Conservation (phyloP, 2,888 invertebrate genomes). For the Mylabris sibirica region DNA sequence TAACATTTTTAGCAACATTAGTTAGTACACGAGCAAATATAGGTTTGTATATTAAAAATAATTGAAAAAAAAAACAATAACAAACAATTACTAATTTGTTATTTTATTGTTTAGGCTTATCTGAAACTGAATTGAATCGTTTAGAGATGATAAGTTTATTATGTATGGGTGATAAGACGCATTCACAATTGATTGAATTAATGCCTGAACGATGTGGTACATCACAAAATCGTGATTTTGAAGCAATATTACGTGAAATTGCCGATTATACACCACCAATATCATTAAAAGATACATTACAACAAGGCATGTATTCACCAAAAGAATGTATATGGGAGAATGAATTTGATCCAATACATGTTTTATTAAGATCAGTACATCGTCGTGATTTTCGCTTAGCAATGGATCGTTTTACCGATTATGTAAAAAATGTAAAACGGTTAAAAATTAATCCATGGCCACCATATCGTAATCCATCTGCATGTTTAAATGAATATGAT, state of each 20-base stretch:
- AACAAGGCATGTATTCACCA: constrained; percentile 88
- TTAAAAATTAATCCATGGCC: constrained; percentile 71
- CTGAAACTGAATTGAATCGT: constrained; percentile 70
- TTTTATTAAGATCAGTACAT: constrained; percentile 88
- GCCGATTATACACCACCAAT: constrained; percentile 73
- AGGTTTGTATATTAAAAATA: constrained; percentile 62
- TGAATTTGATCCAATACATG: constrained; percentile 93
- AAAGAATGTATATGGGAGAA: constrained; percentile 80
- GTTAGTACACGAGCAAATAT: constrained; percentile 88
- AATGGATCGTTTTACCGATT: constrained; percentile 90
- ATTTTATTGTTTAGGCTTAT: too few species aligned
- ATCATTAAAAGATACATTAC: constrained; percentile 81
- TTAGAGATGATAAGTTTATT: constrained; percentile 93
- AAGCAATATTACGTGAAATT: constrained; percentile 79
- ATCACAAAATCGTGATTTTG: constrained; percentile 87
- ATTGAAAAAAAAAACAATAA: too few species aligned
- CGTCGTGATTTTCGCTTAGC: constrained; percentile 92
- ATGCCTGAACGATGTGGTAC: constrained; percentile 97
- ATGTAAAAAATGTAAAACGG: constrained; percentile 54
- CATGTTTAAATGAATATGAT: constrained; percentile 70
- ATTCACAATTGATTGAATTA: constrained; percentile 92
- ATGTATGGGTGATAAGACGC: constrained; percentile 94
- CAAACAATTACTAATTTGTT: too few species aligned
- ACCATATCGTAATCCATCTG: constrained; percentile 77
- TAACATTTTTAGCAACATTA: constrained; percentile 89